Base-by-base conservation (phyloP, 2,888 invertebrate species). In the Parnassius orleans region DNA sequence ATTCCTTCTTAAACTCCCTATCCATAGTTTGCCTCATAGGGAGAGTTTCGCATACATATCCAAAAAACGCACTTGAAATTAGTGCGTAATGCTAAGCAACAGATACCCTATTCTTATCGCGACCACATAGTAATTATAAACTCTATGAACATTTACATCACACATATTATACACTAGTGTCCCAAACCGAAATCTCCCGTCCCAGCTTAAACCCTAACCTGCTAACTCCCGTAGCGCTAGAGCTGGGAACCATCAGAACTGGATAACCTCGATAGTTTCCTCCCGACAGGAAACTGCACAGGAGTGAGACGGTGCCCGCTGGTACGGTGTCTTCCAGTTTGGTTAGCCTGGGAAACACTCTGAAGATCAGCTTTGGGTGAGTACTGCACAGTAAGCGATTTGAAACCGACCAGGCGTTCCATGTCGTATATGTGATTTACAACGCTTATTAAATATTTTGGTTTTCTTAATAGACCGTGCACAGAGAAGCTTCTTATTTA, bases 361-460 rank as follows among this genome's bases (percentile, higher is more conserved):
- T 97, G 66, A 97, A 97, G 90, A 89, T 96, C 71, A 96, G 95
- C 76, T 97, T 97, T 81, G 96, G 96, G 97, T 97, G 92, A 87
- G 88, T 56, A 19, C 11, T 47, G 47, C 3, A 47, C 11, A 3
- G 43, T 43, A 10, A 10, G 11, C 7, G 5, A 33, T 33, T 7
- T 33, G 33, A 33, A 33, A 33, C 1, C 33, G 1, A 33, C 5
- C 33, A 33, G 7, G 33, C 5, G 33, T 33, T 7, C 7, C 33
- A 33, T 33, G 33, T 43, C 43, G 43, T 47, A 47, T 47, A 7
- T 14, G 47, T 47, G 12, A 43, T 43, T 43, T 47, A 5, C 7
- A 33, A 7, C 24, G 24, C 24, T 24, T 3, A 24, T 24, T 24
- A 24, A 24, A 24, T 5, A 24, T 24, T 24, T 24, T 24, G 24